These are phyloP conservation scores for Melipona beecheii DNA, from an alignment of 2,888 invertebrate species.

Conservation along the genomic window DNA sequence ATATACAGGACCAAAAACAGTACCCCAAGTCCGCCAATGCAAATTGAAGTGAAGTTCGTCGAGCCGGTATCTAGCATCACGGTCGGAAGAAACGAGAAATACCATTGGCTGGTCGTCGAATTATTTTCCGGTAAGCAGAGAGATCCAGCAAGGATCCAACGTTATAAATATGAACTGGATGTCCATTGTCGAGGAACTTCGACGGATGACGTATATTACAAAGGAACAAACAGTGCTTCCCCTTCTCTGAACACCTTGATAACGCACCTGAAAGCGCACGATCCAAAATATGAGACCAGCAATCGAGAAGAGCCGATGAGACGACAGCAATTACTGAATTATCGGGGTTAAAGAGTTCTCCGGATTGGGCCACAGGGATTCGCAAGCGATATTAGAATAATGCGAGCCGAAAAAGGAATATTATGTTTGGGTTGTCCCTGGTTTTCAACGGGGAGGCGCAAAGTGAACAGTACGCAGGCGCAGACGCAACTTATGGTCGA, in stretches of 20 bases:
- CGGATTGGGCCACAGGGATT: constrained; percentile 22
- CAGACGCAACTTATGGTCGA: constrained; percentile 82
- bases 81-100: too few species aligned
- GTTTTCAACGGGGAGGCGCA: constrained; percentile 82
- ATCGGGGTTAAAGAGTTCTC: constrained; percentile 36
- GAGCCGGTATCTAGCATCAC: neutral
- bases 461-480: constrained; percentile 76
- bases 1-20: constrained; percentile 45
- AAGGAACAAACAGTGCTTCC: neutral
- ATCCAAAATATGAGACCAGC: neutral
- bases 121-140: too few species aligned
- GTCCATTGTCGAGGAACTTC: neutral
- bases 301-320: neutral
- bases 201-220: neutral
- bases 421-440: constrained; percentile 81
- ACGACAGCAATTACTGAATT: constrained; percentile 34
- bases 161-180: too few species aligned
- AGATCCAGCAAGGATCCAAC: too few species aligned
- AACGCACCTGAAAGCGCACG: neutral
- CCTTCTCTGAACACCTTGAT: neutral
- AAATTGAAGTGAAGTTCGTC: neutral
- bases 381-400: constrained; percentile 63
- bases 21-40: constrained; percentile 31
- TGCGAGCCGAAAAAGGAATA: constrained; percentile 71
- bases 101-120: too few species aligned